Base-by-base conservation (phyloP, 2,888 invertebrate genomes). In the Drosophila vallismaia region DNA sequence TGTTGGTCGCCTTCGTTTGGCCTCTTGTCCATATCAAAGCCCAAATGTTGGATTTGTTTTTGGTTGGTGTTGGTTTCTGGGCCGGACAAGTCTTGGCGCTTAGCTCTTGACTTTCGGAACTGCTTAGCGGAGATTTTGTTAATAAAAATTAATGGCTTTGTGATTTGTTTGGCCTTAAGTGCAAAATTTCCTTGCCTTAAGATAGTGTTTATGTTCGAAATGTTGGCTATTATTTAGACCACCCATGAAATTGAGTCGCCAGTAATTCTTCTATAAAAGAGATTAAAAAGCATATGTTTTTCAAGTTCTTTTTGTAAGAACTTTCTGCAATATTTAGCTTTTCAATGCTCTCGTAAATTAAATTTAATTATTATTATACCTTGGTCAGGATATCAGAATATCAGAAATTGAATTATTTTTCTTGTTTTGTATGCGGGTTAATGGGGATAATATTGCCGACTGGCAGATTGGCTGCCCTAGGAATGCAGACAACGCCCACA, bases 131-230 rank as follows among this genome's bases (percentile, higher is more conserved):
- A 76, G 83, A 86, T 86, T 86, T 81, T 74, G 77, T 84, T 84
- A 84, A 85, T 86, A 84, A 77, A 86, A 86, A 74, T 75, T 74
- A 79, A 85, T 84, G 73, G 80, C 71, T 78, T 70, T 73, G 78
- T 79, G 83, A 86, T 84, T 83, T 86, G 71, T 81, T 84, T 81
- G 74, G 70, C 79, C 69, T 77, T 74, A 71, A 60, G 56, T 76
- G 75, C 57, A 49, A 57, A 57, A 67, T 67, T 74, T 71, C 59
- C 60, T 58, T 73, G 52, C 69, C 76, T 78, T 71, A 75, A 51
- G 75, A 66, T 73, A 66, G 67, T 79, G 76, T 72, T 75, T 67
- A 48, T 53, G 45, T 52, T 19, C 19, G 19, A 19, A 19, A 19
- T 31, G 49, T 31, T 54, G 40, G 9, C 42, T 58, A 50, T 58